Conservation (phyloP, 2,888 invertebrate genomes). For the Philereme transversata region DNA sequence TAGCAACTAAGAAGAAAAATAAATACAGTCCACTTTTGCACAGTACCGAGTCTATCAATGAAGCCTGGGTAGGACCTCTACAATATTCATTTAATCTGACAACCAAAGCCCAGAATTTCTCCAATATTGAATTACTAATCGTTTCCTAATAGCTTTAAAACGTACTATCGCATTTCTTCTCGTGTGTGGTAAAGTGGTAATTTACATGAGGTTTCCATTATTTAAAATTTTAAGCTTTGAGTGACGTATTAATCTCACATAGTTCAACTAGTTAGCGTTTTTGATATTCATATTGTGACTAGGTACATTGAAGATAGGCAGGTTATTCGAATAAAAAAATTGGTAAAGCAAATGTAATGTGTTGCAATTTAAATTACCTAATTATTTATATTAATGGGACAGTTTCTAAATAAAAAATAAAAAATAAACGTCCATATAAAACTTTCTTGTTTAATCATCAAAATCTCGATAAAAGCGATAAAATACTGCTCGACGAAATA, state of each 20-base stretch:
- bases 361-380: too few relatives aligned
- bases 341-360: not conserved
- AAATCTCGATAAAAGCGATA: too few relatives aligned
- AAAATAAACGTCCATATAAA: too few relatives aligned
- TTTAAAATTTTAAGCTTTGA: conserved; percentile 64
- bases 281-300: conserved; percentile 12
- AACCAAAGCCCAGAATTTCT: conserved; percentile 56
- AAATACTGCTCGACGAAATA: too few relatives aligned
- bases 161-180: conserved; percentile 63
- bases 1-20: too few relatives aligned
- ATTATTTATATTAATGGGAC: too few relatives aligned
- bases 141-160: conserved; percentile 64
- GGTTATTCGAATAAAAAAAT: not conserved
- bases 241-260: conserved; percentile 71
- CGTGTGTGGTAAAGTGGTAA: conserved; percentile 72
- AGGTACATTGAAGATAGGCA: not conserved
- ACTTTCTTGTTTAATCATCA: too few relatives aligned
- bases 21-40: too few relatives aligned
- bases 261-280: conserved; percentile 31
- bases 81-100: conserved; percentile 35
- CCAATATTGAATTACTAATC: conserved; percentile 71
- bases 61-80: too few relatives aligned
- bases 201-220: conserved; percentile 74
- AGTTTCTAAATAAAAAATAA: too few relatives aligned
- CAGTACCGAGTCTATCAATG: too few relatives aligned